Conservation (phyloP, 2,888 invertebrate species). For the Campoplex capitator region DNA sequence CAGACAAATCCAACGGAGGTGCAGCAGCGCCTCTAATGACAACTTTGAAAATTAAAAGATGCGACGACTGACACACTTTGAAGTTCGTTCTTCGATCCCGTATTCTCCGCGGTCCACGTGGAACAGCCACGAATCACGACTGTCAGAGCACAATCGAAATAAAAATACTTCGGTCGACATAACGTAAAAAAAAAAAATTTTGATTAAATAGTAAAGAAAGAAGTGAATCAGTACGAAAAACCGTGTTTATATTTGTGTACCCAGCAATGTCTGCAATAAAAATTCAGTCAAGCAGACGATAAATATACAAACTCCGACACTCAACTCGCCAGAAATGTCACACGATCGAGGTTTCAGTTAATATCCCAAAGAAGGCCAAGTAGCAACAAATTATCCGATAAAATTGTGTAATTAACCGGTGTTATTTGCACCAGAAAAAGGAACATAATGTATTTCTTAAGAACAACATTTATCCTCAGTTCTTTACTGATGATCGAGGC, state of each 20-base stretch:
- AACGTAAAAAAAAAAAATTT: not conserved
- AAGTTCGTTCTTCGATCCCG: not conserved
- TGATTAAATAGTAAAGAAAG: not conserved
- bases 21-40: too few species aligned
- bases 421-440: not conserved
- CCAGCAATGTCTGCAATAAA: not conserved
- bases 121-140: not conserved
- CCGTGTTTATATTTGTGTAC: not conserved
- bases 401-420: not conserved
- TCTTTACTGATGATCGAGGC: conserved; percentile 72
- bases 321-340: not conserved
- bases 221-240: not conserved
- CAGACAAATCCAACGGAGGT: conserved; percentile 2
- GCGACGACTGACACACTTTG: too few species aligned
- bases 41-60: too few species aligned
- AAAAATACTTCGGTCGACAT: not conserved
- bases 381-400: not conserved
- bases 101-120: not conserved
- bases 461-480: conserved; percentile 69
- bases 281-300: not conserved
- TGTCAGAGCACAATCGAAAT: not conserved
- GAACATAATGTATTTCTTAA: conserved; percentile 68
- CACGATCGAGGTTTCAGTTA: not conserved
- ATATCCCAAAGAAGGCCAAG: not conserved
- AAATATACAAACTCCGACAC: not conserved